phyloP scores from a whole-genome alignment of 2,888 invertebrate species.

The Pollenia griseotomentosa region DNA sequence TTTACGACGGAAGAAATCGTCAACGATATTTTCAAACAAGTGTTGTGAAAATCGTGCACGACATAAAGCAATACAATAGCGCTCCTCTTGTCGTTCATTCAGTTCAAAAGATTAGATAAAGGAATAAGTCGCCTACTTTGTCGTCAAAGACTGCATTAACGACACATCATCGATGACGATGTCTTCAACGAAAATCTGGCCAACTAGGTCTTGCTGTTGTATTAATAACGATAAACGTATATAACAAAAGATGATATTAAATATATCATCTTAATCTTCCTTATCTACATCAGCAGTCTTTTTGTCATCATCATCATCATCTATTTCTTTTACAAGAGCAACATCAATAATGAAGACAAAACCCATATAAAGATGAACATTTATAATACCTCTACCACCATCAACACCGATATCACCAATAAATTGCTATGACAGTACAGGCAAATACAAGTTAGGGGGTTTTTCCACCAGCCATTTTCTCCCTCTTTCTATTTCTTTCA shows the following conservation, averaged over 20 bases:
- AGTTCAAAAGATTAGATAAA: too few relatives aligned
- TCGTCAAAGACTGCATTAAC: too few relatives aligned
- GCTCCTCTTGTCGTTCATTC: too few relatives aligned
- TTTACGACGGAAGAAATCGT: too few relatives aligned
- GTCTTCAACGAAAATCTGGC: too few relatives aligned
- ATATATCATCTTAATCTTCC: constrained; percentile 43
- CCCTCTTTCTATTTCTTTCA: not conserved
- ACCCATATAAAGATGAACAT: not conserved
- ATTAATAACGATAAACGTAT: constrained; percentile 48
- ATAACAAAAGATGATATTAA: constrained; percentile 43
- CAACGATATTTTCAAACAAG: too few relatives aligned
- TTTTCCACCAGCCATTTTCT: not conserved
- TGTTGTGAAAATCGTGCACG: too few relatives aligned
- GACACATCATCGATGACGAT: too few relatives aligned
- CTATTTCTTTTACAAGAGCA: not conserved
- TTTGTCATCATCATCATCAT: not conserved
- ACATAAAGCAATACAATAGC: too few relatives aligned
- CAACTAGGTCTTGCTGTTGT: constrained; percentile 14
- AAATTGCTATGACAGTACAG: not conserved
- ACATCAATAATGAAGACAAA: not conserved
- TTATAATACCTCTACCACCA: not conserved
- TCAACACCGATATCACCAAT: constrained; percentile 5
- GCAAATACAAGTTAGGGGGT: not conserved
- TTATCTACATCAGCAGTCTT: constrained; percentile 26
- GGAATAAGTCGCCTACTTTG: too few relatives aligned